phyloP scores from a whole-genome alignment of 2,888 invertebrate species.

The Eurois occulta region DNA sequence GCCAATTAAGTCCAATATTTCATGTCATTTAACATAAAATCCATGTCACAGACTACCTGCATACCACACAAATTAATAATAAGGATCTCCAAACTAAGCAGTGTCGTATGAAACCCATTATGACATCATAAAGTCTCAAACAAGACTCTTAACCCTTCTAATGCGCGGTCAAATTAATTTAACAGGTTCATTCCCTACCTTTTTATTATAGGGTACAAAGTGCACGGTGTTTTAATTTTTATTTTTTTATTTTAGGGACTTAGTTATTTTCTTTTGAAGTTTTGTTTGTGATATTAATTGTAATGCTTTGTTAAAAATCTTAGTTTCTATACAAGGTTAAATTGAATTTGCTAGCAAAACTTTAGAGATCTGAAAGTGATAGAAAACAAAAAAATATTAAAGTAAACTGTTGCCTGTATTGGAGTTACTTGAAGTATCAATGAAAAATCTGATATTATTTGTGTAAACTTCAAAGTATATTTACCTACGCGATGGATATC shows the following conservation, averaged over 20 bases:
- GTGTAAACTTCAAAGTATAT: too few species aligned
- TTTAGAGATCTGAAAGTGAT: background rate
- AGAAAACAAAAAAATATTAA: background rate
- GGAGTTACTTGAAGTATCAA: too few species aligned
- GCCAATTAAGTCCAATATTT: background rate
- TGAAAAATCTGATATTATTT: too few species aligned
- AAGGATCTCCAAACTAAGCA: conserved; percentile 29
- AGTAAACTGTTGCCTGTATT: too few species aligned
- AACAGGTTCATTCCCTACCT: conserved; percentile 37
- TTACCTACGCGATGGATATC: too few species aligned
- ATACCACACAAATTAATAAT: conserved; percentile 27
- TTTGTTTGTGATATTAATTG: background rate
- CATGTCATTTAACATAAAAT: conserved; percentile 11
- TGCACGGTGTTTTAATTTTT: conserved; percentile 26
- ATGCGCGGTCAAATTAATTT: conserved; percentile 49
- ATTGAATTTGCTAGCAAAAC: background rate
- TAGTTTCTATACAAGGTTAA: background rate
- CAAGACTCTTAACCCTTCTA: conserved; percentile 41
- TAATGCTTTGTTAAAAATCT: background rate
- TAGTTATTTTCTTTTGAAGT: conserved; percentile 18
- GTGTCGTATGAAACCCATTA: conserved; percentile 36
- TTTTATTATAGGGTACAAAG: conserved; percentile 40
- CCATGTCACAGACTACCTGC: background rate
- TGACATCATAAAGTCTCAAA: conserved; percentile 25
- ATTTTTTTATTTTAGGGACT: conserved; percentile 3